Evolutionary conservation across 92 coral and sea anemone species (phyloP).

Genomic region (Parazoanthus swiftii): DNA sequence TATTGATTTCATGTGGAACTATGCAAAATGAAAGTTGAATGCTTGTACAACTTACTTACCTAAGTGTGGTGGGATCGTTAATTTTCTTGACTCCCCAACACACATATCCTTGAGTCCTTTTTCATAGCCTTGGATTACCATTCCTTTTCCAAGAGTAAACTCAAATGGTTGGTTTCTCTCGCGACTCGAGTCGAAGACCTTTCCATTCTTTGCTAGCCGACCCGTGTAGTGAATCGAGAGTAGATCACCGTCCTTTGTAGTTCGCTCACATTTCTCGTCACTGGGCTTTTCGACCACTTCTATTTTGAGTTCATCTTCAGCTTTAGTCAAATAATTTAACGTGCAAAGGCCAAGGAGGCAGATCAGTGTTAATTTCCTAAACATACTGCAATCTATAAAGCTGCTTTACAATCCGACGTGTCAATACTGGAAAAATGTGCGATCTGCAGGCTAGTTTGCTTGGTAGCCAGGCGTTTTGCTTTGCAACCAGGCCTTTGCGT

Average conservation of each 20-base stretch:
- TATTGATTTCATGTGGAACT: constrained; percentile 32
- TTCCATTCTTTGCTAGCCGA: constrained; percentile 68
- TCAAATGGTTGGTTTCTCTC: constrained; percentile 83
- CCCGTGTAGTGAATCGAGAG: constrained; percentile 89
- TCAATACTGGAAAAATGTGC: not conserved
- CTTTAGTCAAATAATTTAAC: not conserved
- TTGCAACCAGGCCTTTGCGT: constrained; percentile 23
- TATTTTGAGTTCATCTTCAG: constrained; percentile 66
- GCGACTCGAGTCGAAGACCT: constrained; percentile 84
- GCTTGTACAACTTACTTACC: constrained; percentile 62
- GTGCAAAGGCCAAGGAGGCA: constrained; percentile 17
- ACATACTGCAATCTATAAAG: constrained; percentile 10
- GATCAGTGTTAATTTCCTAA: constrained; percentile 5
- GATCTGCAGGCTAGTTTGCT: not conserved
- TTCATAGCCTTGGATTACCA: constrained; percentile 98
- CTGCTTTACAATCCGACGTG: constrained; percentile 16
- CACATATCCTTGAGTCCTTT: constrained; percentile 96
- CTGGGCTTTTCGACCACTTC: constrained; percentile 78
- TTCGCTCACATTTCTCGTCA: constrained; percentile 67
- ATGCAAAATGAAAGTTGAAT: not conserved
- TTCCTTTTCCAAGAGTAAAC: constrained; percentile 90
- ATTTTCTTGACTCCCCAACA: constrained; percentile 91
- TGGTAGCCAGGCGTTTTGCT: constrained; percentile 25
- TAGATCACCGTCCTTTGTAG: constrained; percentile 68
- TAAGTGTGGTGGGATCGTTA: constrained; percentile 86